A percentile compares a stretch with the other conserved stretches of the same genome.
Evolutionary conservation across 2,797 vertebrate species (phyloP).

Genomic region (Pseudocheirus occidentalis): DNA sequence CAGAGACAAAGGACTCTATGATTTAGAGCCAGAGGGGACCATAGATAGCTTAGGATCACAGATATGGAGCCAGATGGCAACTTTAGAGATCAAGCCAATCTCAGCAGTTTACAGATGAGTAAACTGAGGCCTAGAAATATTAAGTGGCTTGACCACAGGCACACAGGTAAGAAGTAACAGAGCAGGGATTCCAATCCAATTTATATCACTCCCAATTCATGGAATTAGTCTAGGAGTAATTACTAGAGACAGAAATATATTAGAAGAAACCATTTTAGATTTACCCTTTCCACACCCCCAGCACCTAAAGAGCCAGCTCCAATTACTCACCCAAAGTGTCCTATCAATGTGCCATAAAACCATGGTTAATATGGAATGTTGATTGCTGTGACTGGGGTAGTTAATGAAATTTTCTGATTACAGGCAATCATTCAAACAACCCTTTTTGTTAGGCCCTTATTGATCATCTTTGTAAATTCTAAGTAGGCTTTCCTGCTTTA

Average conservation of each 20-base stretch:
- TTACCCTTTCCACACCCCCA: no score
- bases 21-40: background rate
- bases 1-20: background rate
- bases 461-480: slow-evolving; percentile 48
- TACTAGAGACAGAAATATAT: background rate
- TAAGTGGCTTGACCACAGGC: background rate
- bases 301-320: slow-evolving; percentile 38
- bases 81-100: background rate
- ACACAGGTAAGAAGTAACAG: background rate
- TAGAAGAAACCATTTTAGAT: slow-evolving; percentile 1
- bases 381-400: background rate
- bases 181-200: background rate
- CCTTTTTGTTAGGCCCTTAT: slow-evolving; percentile 40
- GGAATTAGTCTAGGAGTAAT: slow-evolving; percentile 11
- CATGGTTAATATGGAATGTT: slow-evolving; percentile 49
- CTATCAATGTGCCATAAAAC: slow-evolving; percentile 14
- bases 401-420: slow-evolving; percentile 63
- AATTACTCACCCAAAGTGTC: slow-evolving; percentile 34
- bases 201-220: background rate
- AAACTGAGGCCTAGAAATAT: background rate
- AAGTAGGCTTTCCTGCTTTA: slow-evolving; percentile 33
- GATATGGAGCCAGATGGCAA: background rate
- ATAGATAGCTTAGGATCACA: background rate
- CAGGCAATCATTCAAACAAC: slow-evolving; percentile 48
- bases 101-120: background rate